These are phyloP conservation scores for Nettapus auritus DNA, from an alignment of 2,113 vertebrate species.

Conservation along the genomic window DNA sequence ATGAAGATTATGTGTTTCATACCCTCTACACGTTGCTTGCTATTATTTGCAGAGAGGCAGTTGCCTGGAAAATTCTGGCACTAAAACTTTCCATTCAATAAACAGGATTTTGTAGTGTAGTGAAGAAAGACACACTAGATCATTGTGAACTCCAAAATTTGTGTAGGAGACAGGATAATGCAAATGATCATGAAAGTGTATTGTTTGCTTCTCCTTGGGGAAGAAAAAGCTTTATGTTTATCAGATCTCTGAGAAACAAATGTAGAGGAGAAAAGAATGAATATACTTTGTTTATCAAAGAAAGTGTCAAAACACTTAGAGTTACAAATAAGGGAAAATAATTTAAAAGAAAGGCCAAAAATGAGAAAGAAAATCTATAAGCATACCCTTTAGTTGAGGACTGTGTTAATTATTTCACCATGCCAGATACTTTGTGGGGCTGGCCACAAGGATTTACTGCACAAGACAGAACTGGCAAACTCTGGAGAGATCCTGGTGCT, in stretches of 20 bases:
- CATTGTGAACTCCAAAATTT: not conserved
- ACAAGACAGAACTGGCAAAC: not conserved
- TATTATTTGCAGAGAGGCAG: not conserved
- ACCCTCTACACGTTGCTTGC: not conserved
- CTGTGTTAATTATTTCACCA: not conserved
- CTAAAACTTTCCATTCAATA: not conserved
- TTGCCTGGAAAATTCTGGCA: not conserved
- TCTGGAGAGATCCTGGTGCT: not conserved
- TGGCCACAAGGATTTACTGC: not conserved
- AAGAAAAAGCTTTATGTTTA: not conserved
- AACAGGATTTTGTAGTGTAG: not conserved
- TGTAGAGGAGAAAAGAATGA: not conserved
- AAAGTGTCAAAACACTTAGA: not conserved
- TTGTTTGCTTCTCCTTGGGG: not conserved
- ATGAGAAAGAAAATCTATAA: not conserved
- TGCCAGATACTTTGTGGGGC: not conserved
- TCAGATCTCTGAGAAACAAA: not conserved
- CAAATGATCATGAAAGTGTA: not conserved
- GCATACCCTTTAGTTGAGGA: not conserved
- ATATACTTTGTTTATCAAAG: not conserved
- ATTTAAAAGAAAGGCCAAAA: slow-evolving; percentile 5
- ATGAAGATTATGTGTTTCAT: not conserved
- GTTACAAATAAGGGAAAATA: not conserved
- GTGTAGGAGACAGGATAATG: not conserved
- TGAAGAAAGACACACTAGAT: not conserved